Conservation (phyloP, 2,113 vertebrate species). For the Ptychochromis oligacanthus region DNA sequence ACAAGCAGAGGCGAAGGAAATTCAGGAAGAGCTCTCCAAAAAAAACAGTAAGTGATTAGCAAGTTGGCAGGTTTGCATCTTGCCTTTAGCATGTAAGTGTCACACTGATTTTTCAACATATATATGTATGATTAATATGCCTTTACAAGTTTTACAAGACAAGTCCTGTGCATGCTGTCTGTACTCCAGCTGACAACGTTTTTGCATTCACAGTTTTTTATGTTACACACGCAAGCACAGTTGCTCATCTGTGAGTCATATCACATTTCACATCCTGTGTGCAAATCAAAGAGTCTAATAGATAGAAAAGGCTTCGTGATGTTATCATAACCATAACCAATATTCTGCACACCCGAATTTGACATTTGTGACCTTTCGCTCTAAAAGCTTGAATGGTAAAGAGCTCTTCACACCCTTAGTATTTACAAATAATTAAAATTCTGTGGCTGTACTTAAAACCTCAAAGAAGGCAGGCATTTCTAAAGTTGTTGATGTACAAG, state of each 20-base stretch:
- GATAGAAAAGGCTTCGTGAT: background rate
- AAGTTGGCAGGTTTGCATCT: too few species aligned
- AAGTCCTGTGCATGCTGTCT: background rate
- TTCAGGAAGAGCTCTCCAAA: constrained; percentile 2
- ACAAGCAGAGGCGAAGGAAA: constrained; percentile 32
- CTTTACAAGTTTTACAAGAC: background rate
- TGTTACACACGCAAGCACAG: background rate
- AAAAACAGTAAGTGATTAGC: constrained; percentile 3
- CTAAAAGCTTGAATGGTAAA: background rate
- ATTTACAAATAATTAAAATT: background rate
- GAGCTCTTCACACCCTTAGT: background rate
- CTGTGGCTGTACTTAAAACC: background rate
- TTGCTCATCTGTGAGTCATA: background rate
- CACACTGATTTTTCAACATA: too few species aligned
- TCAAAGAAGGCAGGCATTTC: background rate
- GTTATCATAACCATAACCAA: background rate
- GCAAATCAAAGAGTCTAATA: background rate
- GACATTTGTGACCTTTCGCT: background rate
- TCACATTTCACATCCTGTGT: constrained; percentile 14
- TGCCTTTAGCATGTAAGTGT: too few species aligned
- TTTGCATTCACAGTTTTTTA: background rate
- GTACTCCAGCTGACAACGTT: too few species aligned
- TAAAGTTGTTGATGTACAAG: background rate
- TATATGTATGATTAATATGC: too few species aligned
- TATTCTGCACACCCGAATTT: background rate